These are phyloP conservation scores for Polymixis flavicincta DNA, from an alignment of 2,888 invertebrate genomes.

Conservation along the genomic window DNA sequence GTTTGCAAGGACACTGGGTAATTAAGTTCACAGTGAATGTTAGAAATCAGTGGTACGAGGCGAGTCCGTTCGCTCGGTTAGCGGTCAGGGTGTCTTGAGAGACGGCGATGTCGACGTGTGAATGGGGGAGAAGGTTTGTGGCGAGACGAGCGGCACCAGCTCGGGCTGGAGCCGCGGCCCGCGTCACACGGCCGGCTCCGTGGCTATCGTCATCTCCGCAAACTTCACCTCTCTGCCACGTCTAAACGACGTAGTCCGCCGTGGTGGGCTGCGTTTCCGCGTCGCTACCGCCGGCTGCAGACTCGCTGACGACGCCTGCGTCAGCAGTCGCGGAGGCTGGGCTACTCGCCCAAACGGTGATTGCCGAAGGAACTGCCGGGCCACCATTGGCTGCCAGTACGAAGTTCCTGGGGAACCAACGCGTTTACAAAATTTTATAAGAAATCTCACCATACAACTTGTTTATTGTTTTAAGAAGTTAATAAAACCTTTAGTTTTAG, in stretches of 20 bases:
- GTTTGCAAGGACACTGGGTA: slow-evolving; percentile 41
- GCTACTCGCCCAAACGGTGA: slow-evolving; percentile 91
- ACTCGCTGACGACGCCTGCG: slow-evolving; percentile 87
- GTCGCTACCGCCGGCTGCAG: slow-evolving; percentile 81
- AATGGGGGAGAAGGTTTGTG: slow-evolving; percentile 70
- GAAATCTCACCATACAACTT: slow-evolving; percentile 3
- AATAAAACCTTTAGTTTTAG: not conserved
- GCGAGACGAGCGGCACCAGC: slow-evolving; percentile 88
- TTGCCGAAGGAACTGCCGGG: slow-evolving; percentile 93
- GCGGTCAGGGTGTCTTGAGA: slow-evolving; percentile 78
- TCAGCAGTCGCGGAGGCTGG: slow-evolving; percentile 78
- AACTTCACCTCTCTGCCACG: slow-evolving; percentile 90
- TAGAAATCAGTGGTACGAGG: slow-evolving; percentile 86
- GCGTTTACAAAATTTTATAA: slow-evolving; percentile 23
- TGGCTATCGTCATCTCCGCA: slow-evolving; percentile 80
- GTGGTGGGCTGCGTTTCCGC: slow-evolving; percentile 81
- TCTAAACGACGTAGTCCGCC: slow-evolving; percentile 86
- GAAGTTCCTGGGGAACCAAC: slow-evolving; percentile 80
- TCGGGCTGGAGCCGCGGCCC: slow-evolving; percentile 89
- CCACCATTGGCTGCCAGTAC: slow-evolving; percentile 93
- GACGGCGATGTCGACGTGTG: slow-evolving; percentile 64
- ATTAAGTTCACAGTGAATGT: slow-evolving; percentile 35
- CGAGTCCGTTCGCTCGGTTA: slow-evolving; percentile 76
- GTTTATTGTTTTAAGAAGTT: not conserved
- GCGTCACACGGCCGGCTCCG: slow-evolving; percentile 87